A percentile compares a stretch with the other conserved stretches of the same genome.
These are phyloP conservation scores for Hypomesus transpacificus DNA, from an alignment of 2,113 vertebrate species.

Conservation along the genomic window DNA sequence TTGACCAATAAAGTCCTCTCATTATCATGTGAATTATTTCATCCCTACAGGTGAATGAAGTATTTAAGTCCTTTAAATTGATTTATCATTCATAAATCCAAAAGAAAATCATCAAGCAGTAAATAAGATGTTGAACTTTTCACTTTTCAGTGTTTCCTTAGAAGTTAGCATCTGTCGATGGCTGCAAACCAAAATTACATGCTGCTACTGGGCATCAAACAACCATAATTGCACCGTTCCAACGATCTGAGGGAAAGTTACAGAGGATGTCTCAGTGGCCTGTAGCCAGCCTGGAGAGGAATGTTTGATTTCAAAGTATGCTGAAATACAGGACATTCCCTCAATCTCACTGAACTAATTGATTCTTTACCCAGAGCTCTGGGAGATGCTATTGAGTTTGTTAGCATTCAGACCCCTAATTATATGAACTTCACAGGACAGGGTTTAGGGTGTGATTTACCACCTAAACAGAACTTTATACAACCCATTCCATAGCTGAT, in stretches of 20 bases:
- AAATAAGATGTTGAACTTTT: constrained; percentile 66
- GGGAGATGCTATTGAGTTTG: neutral
- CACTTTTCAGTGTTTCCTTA: constrained; percentile 53
- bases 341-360: neutral
- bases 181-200: constrained; percentile 71
- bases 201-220: constrained; percentile 61
- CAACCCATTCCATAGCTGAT: no score
- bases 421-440: neutral
- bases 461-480: neutral
- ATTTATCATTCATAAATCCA: constrained; percentile 33
- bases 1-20: no score
- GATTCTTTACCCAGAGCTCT: neutral
- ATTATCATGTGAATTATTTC: neutral
- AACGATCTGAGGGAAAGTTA: constrained; percentile 61
- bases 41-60: constrained; percentile 4
- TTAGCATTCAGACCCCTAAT: neutral
- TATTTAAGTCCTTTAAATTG: constrained; percentile 23
- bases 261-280: constrained; percentile 37
- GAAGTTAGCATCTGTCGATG: constrained; percentile 58
- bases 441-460: neutral
- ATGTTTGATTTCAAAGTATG: constrained; percentile 44
- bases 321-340: neutral
- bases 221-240: constrained; percentile 67
- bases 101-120: constrained; percentile 30
- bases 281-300: constrained; percentile 37